phyloP scores from a whole-genome alignment of 2,888 invertebrate species.

The Chrysolina haemoptera region DNA sequence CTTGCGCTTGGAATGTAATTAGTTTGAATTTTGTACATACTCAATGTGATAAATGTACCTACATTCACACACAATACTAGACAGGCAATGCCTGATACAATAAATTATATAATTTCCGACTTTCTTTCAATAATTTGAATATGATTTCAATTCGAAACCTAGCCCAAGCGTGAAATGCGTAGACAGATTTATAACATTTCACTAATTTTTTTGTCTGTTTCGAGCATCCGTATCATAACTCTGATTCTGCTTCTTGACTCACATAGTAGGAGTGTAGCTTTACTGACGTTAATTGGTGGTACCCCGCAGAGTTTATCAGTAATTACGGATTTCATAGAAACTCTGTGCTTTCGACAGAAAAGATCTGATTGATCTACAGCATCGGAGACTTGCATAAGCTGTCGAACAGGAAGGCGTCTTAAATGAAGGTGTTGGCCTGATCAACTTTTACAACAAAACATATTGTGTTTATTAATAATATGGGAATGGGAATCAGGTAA shows the following conservation, averaged over 20 bases:
- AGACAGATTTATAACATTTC: conserved; percentile 15
- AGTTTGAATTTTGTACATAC: too few relatives aligned
- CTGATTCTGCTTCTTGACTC: conserved; percentile 14
- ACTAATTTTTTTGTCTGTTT: conserved; percentile 13
- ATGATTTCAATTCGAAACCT: neutral
- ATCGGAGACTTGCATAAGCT: conserved; percentile 9
- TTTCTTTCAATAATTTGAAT: conserved; percentile 9
- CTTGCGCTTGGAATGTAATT: too few relatives aligned
- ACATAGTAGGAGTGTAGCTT: conserved; percentile 21
- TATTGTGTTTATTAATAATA: too few relatives aligned
- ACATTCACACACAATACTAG: neutral
- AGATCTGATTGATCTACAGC: conserved; percentile 17
- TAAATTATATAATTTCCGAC: neutral
- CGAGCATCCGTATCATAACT: conserved; percentile 16
- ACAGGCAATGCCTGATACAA: neutral
- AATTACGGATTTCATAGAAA: conserved; percentile 22
- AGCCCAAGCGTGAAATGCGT: conserved; percentile 12
- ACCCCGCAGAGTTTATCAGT: conserved; percentile 25
- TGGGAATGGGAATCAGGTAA: too few relatives aligned
- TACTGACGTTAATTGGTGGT: conserved; percentile 30
- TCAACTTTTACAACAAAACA: too few relatives aligned
- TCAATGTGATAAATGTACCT: too few relatives aligned
- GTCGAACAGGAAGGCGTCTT: conserved; percentile 15
- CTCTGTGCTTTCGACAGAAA: neutral
- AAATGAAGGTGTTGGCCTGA: neutral